phyloP scores from a whole-genome alignment of 2,888 invertebrate species.

The Zygaena filipendulae region DNA sequence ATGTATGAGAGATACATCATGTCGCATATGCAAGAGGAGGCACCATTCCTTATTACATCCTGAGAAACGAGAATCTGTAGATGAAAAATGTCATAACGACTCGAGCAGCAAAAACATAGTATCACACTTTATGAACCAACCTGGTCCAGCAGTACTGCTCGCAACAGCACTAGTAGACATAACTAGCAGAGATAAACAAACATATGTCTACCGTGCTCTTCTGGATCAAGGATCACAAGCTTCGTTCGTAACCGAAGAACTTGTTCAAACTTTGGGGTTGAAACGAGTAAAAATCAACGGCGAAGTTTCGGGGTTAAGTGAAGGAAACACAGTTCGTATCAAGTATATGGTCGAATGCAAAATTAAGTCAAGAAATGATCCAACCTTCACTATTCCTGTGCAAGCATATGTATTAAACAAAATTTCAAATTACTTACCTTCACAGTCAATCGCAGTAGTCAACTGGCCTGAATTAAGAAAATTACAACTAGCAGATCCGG shows the following conservation, averaged over 20 bases:
- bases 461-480: too few species aligned
- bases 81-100: constrained; percentile 8
- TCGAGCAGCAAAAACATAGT: constrained; percentile 10
- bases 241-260: constrained; percentile 17
- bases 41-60: constrained; percentile 4
- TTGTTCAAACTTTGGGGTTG: constrained; percentile 14
- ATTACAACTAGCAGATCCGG: too few species aligned
- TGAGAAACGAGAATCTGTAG: constrained; percentile 2
- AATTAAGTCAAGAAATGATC: too few species aligned
- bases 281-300: constrained; percentile 13
- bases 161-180: neutral
- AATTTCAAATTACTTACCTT: too few species aligned
- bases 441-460: too few species aligned
- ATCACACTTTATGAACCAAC: constrained; percentile 6
- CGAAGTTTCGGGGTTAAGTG: constrained; percentile 17
- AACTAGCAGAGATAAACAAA: constrained; percentile 7
- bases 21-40: constrained; percentile 1
- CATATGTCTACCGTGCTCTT: constrained; percentile 16
- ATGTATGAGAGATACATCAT: constrained; percentile 5
- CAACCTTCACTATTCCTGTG: too few species aligned
- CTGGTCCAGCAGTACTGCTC: constrained; percentile 12
- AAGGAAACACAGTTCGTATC: constrained; percentile 4
- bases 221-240: constrained; percentile 21
- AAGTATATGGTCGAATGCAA: too few species aligned
- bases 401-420: too few species aligned